Evolutionary conservation across 2,113 vertebrate genomes (phyloP).

Genomic region (Mastomys natalensis): DNA sequence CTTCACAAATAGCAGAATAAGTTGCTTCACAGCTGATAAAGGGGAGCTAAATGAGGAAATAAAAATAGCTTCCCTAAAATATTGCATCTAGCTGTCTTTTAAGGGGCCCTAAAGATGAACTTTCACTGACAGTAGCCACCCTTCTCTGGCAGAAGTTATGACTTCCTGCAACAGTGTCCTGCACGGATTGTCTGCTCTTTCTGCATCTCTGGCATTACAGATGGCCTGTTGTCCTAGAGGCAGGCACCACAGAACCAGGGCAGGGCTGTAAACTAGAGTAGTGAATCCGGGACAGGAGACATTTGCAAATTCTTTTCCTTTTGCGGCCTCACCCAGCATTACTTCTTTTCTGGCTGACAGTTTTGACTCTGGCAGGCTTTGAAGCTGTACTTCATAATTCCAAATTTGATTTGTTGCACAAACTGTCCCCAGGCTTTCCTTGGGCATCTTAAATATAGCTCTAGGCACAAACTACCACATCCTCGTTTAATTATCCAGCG

Average conservation of each 20-base stretch:
- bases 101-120: not conserved
- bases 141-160: not conserved
- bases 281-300: conserved; percentile 65
- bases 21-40: not conserved
- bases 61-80: not conserved
- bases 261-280: not conserved
- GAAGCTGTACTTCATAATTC: conserved; percentile 64
- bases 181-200: not conserved
- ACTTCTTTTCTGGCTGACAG: conserved; percentile 48
- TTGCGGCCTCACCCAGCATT: conserved; percentile 60
- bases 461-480: conserved; percentile 15
- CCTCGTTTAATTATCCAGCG: not conserved
- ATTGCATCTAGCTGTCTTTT: not conserved
- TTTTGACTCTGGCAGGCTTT: conserved; percentile 61
- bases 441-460: conserved; percentile 39
- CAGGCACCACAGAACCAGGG: not conserved
- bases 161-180: not conserved
- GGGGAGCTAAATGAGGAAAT: not conserved
- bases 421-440: conserved; percentile 24
- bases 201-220: not conserved
- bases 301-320: conserved; percentile 77
- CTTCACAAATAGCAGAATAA: not conserved
- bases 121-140: not conserved
- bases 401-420: conserved; percentile 59
- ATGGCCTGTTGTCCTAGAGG: conserved; percentile 49